Percentiles rank a stretch among this genome's conserved stretches.
Conservation (phyloP, 2,113 vertebrate species). For the Poicephalus gulielmi region DNA sequence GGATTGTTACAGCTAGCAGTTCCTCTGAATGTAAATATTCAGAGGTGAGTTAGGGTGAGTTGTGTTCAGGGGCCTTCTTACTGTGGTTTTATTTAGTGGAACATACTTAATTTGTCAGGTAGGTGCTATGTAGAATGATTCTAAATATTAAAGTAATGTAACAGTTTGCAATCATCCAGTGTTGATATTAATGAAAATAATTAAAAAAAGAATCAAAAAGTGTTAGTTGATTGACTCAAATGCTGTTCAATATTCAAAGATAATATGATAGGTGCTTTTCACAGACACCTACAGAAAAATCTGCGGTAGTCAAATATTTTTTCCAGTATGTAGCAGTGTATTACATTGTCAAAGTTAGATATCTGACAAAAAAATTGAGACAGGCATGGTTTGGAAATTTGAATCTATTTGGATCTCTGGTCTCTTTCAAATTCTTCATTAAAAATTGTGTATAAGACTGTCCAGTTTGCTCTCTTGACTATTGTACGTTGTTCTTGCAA, state of each 20-base stretch:
- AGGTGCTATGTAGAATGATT: background rate
- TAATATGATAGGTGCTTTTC: background rate
- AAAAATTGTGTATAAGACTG: background rate
- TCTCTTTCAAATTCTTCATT: background rate
- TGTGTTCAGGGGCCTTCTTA: background rate
- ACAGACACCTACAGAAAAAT: slow-evolving; percentile 11
- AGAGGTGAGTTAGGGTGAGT: background rate
- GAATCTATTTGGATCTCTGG: background rate
- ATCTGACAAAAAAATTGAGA: background rate
- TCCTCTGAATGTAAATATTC: background rate
- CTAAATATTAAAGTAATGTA: background rate
- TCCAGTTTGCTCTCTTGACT: background rate
- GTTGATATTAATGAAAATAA: background rate
- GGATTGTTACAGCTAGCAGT: background rate
- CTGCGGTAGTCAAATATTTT: background rate
- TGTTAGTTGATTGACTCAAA: background rate
- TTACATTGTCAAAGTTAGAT: background rate
- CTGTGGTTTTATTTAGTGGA: background rate
- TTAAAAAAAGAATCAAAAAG: background rate
- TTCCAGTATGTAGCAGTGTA: background rate
- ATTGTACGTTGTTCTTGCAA: background rate
- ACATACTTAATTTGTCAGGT: background rate
- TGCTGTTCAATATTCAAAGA: background rate
- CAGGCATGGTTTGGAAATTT: background rate
- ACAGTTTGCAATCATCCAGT: background rate